phyloP scores from a whole-genome alignment of 2,888 invertebrate genomes.

The Stratiomys singularior region DNA sequence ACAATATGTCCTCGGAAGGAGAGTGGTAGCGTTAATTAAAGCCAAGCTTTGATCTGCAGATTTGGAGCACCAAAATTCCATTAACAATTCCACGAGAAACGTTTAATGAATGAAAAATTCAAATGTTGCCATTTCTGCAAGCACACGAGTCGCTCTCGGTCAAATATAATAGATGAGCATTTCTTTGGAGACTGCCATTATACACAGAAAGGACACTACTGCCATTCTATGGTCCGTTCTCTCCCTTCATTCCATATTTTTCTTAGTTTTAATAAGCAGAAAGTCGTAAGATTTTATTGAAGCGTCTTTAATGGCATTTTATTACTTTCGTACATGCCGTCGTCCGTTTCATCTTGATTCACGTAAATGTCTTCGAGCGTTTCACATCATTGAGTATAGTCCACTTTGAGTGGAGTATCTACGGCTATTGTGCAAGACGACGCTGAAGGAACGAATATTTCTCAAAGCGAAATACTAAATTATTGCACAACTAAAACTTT shows the following conservation, averaged over 20 bases:
- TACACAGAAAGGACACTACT: not conserved
- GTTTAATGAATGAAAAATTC: not conserved
- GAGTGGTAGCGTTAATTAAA: conserved; percentile 4
- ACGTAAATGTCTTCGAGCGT: conserved; percentile 4
- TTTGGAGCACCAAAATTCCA: not conserved
- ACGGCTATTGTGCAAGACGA: no score
- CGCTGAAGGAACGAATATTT: no score
- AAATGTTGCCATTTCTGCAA: not conserved
- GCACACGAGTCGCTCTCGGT: not conserved
- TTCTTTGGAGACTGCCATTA: not conserved
- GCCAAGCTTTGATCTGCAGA: conserved; percentile 15
- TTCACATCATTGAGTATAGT: conserved; percentile 22
- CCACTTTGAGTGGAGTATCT: not conserved
- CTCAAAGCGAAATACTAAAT: not conserved
- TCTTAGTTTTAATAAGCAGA: conserved; percentile 26
- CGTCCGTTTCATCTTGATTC: not conserved
- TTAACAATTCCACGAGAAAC: conserved; percentile 25
- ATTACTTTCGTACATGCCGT: not conserved
- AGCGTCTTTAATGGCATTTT: conserved; percentile 20
- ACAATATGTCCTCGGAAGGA: not conserved
- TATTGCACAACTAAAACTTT: not conserved
- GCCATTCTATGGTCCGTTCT: not conserved
- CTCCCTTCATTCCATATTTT: not conserved
- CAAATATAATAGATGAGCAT: not conserved
- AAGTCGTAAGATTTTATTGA: conserved; percentile 25